phyloP scores from a whole-genome alignment of 64 coral and sea anemone genomes.

The Stichodactyla helianthus region DNA sequence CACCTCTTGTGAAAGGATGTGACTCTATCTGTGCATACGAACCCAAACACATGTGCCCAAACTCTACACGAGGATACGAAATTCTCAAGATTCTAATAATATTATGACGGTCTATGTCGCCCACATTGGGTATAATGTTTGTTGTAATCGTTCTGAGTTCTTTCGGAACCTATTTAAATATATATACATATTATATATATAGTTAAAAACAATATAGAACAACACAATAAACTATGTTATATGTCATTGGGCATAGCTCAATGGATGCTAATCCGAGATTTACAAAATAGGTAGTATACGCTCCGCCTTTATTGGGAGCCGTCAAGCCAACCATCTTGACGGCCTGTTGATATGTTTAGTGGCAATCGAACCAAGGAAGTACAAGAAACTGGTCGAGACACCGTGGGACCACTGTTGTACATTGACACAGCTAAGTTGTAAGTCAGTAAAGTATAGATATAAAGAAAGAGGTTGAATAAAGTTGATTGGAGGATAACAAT shows the following conservation, averaged over 20 bases:
- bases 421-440: constrained; percentile 9
- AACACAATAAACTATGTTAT: constrained; percentile 26
- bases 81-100: constrained; percentile 7
- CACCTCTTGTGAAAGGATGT: constrained; percentile 20
- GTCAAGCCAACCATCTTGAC: neutral
- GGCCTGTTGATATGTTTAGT: constrained; percentile 10
- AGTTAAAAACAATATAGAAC: constrained; percentile 7
- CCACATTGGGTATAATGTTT: constrained; percentile 23
- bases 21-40: neutral
- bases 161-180: constrained; percentile 35
- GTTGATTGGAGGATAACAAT: constrained; percentile 15
- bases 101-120: neutral
- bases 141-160: constrained; percentile 33
- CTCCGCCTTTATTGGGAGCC: constrained; percentile 16
- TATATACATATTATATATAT: constrained; percentile 15
- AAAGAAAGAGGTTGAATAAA: constrained; percentile 26
- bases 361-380: constrained; percentile 22
- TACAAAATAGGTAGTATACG: constrained; percentile 24
- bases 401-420: constrained; percentile 13
- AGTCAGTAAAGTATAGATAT: constrained; percentile 14
- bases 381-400: constrained; percentile 22
- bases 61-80: neutral
- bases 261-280: constrained; percentile 33
- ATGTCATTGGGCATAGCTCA: constrained; percentile 41
- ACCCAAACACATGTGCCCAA: constrained; percentile 3